Evolutionary conservation across 1,140 invertebrate species (phyloP).

Genomic region (Heliconius hermathena): DNA sequence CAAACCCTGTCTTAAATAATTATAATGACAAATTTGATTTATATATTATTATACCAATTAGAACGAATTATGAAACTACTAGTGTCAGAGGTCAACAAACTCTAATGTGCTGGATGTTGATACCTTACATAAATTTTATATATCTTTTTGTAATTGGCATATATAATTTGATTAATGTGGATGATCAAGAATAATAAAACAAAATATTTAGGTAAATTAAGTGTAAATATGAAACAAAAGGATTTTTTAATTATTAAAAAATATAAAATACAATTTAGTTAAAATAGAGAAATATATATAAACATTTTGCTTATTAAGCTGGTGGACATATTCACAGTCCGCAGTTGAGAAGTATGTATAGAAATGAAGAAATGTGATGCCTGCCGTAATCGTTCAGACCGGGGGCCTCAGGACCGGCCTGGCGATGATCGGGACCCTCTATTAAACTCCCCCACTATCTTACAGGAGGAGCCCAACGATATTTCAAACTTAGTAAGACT

Average conservation of each 20-base stretch:
- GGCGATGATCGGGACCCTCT: slow-evolving; percentile 67
- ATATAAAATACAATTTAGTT: neutral
- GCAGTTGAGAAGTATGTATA: slow-evolving; percentile 76
- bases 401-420: slow-evolving; percentile 54
- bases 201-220: neutral
- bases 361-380: slow-evolving; percentile 77
- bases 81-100: slow-evolving; percentile 17
- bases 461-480: slow-evolving; percentile 69
- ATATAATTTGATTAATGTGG: neutral
- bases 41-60: neutral
- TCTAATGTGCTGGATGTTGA: neutral
- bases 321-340: slow-evolving; percentile 65
- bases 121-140: neutral
- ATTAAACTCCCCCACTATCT: slow-evolving; percentile 63
- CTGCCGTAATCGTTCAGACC: slow-evolving; percentile 67
- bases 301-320: slow-evolving; percentile 33
- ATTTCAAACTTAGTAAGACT: slow-evolving; percentile 70
- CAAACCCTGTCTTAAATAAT: neutral
- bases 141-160: neutral
- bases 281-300: slow-evolving; percentile 20
- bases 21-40: neutral
- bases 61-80: neutral
- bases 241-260: neutral
- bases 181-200: neutral
- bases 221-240: neutral